These are phyloP conservation scores for Coregonus clupeaformis DNA, from an alignment of 2,113 vertebrate genomes.

Conservation along the genomic window DNA sequence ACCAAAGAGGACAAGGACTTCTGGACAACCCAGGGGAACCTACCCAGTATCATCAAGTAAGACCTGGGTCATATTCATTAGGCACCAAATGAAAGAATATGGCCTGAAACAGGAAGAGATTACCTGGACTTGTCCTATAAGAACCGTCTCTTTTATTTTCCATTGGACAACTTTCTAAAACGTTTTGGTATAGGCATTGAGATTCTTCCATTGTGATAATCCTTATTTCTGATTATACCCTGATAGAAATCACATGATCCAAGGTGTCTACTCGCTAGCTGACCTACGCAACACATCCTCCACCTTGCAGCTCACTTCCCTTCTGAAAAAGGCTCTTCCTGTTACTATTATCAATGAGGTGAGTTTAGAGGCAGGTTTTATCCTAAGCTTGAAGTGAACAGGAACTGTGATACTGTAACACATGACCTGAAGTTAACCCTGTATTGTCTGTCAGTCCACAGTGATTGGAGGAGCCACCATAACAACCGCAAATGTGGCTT, in stretches of 20 bases:
- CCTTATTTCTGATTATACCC: background rate
- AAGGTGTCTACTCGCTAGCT: slow-evolving; percentile 67
- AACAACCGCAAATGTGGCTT: slow-evolving; percentile 70
- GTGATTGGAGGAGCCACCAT: slow-evolving; percentile 77
- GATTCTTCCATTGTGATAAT: too few relatives aligned
- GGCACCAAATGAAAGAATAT: too few relatives aligned
- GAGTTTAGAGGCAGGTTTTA: slow-evolving; percentile 19
- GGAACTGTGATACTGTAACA: background rate
- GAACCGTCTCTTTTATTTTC: too few relatives aligned
- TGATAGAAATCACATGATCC: slow-evolving; percentile 81
- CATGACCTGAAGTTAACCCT: background rate
- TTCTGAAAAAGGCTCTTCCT: slow-evolving; percentile 75
- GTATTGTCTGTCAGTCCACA: slow-evolving; percentile 67
- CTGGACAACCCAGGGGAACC: slow-evolving; percentile 79
- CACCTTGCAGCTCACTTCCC: slow-evolving; percentile 69
- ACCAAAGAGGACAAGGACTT: slow-evolving; percentile 77
- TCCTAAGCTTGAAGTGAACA: background rate
- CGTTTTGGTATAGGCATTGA: too few relatives aligned
- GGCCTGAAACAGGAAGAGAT: too few relatives aligned
- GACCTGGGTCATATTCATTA: slow-evolving; percentile 1
- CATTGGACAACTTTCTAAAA: too few relatives aligned
- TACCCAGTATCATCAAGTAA: slow-evolving; percentile 83
- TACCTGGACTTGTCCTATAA: too few relatives aligned
- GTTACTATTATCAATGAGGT: slow-evolving; percentile 78
- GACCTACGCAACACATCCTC: slow-evolving; percentile 73